Base-by-base conservation (phyloP, 2,888 invertebrate genomes). In the Masnerella sp. region DNA sequence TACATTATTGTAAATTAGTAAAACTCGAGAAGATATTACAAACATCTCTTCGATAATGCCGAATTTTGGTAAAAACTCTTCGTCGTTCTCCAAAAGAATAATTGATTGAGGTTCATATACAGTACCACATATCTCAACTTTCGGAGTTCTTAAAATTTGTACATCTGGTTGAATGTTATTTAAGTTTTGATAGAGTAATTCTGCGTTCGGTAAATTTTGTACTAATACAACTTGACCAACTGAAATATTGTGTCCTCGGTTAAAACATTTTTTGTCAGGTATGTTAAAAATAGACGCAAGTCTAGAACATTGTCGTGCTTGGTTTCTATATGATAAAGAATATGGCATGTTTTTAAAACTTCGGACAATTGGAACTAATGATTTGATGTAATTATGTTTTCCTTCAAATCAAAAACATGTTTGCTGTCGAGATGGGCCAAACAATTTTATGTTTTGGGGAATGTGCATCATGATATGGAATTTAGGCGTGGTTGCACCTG, bases 381-480 rank as follows among this genome's bases (percentile, higher is more conserved):
- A 42, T 65, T 75, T 77, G 14, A 70, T 65, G 12, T 51, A 70
- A 52, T 47, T 64, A 51, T 78, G 79, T 69, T 45, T 36, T 1
- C 59, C 68, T 67, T 79, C 77, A 56, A 77, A 77, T 49, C 75
- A 36, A 52, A 77, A 74, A 36, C 68, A 68, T 43, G 51, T 54
- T n/a, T 76, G 76, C 32, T 76, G 74, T 14, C 72, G 49, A 30
- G 62, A 54, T 20, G 76, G 77, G 5, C 78, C 77, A 40, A 78
- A 78, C 32, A 69, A 47, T 32, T 32, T 34, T 1, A 79, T 79
- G 36, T 72, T 76, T 5, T 32, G 38, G 11, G 77, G 74, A 8
- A 79, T 30, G 49, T 79, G 77, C 17, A 74, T 36, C 11, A 75
- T 36, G 51, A 77, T 77, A 61, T 78, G 74, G 25, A 77, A 71